Base-by-base conservation (phyloP, 2,888 invertebrate species). In the Macropis europaea region DNA sequence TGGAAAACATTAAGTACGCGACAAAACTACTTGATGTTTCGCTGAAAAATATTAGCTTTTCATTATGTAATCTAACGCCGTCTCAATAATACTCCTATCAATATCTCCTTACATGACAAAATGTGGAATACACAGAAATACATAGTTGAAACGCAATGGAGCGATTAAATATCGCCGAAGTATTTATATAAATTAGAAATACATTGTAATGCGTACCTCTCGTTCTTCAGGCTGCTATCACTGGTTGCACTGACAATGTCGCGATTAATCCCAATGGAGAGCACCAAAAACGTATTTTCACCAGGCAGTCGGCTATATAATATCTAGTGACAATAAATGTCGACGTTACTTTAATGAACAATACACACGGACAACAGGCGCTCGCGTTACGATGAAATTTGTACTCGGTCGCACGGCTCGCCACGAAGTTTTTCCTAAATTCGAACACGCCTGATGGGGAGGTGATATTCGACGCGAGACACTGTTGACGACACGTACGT, bases 401-500 rank as follows among this genome's bases (percentile, higher is more conserved):
- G 15, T 19, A 28, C 3, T 28, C 22, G 36, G 36, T 56, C 22
- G 4, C 42, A 19, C 34, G 9, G 34, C 1, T 13, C 3, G 32
- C 6, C 2, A 4, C 6, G 9, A 34, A 50, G 38, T 15, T 7
- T 56, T 54, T 13, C 6, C 1, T 7, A n/a, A 43, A 7, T n/a
- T 19, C 32, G 26, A 13, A 32, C 32, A 42, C 50, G 50, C 43
- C 38, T 2, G 17, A 57, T 19, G n/a, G n/a, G 9, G 3, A 7
- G 15, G 7, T 11, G 34, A 30, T 45, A 50, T 30, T 52, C 11
- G 19, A 38, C 61, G 64, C 48, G 74, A 24, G 34, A 36, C 63
- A 74, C 72, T 57, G 9, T 54, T 45, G 30, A 43, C 40, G 47
- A 53, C 79, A 63, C 69, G 56, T 66, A 70, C 61, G 73, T 60